Evolutionary conservation across 2,113 vertebrate species (phyloP).

Genomic region (Paradoxurus hermaphroditus): DNA sequence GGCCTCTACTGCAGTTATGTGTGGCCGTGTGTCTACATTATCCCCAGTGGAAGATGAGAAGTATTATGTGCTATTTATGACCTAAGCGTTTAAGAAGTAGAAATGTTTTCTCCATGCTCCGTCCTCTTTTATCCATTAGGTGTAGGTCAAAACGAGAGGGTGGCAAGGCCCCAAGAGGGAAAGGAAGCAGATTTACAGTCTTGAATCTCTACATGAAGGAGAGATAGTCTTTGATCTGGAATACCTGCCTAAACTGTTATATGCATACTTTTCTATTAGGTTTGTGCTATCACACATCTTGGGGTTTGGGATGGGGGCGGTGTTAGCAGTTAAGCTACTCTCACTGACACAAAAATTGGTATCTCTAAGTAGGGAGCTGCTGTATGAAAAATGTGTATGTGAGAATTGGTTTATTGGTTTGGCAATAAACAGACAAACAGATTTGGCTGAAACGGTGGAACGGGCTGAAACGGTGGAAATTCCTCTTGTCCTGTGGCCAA

Average conservation of each 20-base stretch:
- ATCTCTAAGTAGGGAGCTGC: neutral
- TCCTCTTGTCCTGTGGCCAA: neutral
- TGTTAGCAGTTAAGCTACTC: neutral
- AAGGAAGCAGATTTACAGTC: neutral
- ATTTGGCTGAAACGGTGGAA: neutral
- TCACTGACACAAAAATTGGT: neutral
- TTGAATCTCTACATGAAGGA: neutral
- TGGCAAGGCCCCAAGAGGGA: neutral
- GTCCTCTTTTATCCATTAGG: neutral
- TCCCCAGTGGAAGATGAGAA: neutral
- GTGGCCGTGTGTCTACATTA: neutral
- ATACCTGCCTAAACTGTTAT: neutral
- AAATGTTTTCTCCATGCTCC: neutral
- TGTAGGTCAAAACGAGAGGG: neutral
- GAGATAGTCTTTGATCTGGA: neutral
- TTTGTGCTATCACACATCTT: neutral
- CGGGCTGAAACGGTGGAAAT: neutral
- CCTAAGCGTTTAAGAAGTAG: neutral
- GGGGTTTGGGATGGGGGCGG: too few species aligned
- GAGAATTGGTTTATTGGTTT: neutral
- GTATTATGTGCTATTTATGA: neutral
- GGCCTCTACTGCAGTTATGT: neutral
- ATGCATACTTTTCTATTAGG: neutral
- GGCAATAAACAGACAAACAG: too few species aligned
- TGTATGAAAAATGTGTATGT: neutral